Conservation (phyloP, 2,113 vertebrate genomes). For the Labrus mixtus region DNA sequence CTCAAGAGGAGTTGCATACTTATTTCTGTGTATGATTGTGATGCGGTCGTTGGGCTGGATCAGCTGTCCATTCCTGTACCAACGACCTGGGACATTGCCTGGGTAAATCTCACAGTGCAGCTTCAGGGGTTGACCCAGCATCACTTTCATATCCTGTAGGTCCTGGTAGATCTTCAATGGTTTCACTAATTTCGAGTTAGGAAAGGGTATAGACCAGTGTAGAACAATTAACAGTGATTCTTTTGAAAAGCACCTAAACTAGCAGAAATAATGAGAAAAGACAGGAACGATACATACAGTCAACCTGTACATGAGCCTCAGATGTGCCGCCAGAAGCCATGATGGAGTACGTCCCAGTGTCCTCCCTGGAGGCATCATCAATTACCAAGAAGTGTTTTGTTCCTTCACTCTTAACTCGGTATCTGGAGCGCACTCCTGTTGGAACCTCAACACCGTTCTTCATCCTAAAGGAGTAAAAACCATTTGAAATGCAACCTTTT, state of each 20-base stretch:
- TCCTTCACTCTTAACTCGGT: slow-evolving; percentile 90
- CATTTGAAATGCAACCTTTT: background rate
- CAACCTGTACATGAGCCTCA: slow-evolving; percentile 88
- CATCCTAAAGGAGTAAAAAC: slow-evolving; percentile 84
- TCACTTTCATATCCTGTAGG: slow-evolving; percentile 88
- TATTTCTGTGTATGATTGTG: slow-evolving; percentile 91
- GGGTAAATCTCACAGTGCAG: slow-evolving; percentile 94
- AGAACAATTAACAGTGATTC: background rate
- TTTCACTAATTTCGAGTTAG: slow-evolving; percentile 85
- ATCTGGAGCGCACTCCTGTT: slow-evolving; percentile 90
- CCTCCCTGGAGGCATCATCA: slow-evolving; percentile 91
- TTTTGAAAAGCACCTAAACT: background rate
- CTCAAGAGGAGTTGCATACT: slow-evolving; percentile 72
- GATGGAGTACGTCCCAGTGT: slow-evolving; percentile 91
- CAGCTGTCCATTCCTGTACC: slow-evolving; percentile 96
- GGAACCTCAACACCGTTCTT: slow-evolving; percentile 95
- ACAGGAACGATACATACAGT: slow-evolving; percentile 82
- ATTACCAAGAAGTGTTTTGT: slow-evolving; percentile 93
- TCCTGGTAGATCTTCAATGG: slow-evolving; percentile 93
- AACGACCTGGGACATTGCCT: slow-evolving; percentile 91
- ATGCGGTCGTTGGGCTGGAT: slow-evolving; percentile 91
- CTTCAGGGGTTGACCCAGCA: slow-evolving; percentile 91
- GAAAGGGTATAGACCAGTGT: background rate
- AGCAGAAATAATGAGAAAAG: background rate
- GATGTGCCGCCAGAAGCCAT: slow-evolving; percentile 95